Evolutionary conservation across 2,797 vertebrate species (phyloP).

Genomic region (Tamandua tetradactyla): DNA sequence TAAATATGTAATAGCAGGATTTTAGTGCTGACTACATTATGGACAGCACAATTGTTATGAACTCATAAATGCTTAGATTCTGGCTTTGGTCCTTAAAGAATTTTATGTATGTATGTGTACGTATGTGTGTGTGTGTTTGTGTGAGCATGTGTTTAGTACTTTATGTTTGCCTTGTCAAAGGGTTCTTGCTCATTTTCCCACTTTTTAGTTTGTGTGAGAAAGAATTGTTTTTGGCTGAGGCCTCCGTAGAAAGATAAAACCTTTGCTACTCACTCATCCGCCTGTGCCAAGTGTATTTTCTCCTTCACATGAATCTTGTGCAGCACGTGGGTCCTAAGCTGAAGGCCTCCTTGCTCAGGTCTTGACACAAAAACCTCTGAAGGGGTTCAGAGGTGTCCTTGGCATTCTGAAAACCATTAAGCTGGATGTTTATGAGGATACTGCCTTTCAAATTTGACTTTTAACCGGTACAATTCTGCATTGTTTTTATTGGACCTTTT

Average conservation of each 20-base stretch:
- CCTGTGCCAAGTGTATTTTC: not conserved
- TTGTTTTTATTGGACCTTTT: not conserved
- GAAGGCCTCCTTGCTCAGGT: not conserved
- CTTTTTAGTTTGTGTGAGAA: not conserved
- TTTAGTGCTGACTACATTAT: not conserved
- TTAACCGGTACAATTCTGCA: not conserved
- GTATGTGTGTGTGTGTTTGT: not conserved
- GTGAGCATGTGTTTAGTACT: not conserved
- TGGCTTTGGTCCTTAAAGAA: not conserved
- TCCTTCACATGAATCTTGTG: not conserved
- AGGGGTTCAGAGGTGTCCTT: not conserved
- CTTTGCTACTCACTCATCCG: not conserved
- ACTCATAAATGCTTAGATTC: not conserved
- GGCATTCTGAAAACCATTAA: not conserved
- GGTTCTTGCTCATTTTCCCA: not conserved
- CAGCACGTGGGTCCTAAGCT: not conserved
- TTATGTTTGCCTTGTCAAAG: not conserved
- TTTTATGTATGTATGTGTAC: not conserved
- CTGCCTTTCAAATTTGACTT: not conserved
- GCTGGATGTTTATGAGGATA: not conserved
- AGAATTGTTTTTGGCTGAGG: not conserved
- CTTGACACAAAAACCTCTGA: not conserved
- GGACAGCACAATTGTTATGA: not conserved
- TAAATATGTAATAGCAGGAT: too few species aligned
- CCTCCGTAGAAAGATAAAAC: not conserved